phyloP scores from a whole-genome alignment of 2,113 vertebrate species.

The Sylvietta virens region DNA sequence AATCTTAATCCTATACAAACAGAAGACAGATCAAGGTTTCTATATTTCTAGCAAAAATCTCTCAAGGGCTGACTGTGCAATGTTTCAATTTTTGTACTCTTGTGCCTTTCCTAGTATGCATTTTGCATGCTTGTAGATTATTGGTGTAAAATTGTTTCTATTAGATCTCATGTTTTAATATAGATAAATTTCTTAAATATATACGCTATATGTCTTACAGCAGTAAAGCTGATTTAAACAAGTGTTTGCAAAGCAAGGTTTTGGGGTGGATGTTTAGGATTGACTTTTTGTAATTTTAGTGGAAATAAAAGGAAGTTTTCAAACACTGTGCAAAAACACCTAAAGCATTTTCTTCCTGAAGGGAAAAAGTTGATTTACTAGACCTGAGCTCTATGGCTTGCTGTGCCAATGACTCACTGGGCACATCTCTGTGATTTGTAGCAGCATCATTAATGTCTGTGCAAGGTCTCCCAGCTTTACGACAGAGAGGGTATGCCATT shows the following conservation, averaged over 20 bases:
- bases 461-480: neutral
- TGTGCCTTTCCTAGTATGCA: neutral
- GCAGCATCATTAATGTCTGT: neutral
- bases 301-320: neutral
- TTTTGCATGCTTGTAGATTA: neutral
- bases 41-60: neutral
- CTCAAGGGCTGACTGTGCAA: neutral
- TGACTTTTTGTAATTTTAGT: neutral
- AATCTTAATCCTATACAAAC: neutral
- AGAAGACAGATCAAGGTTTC: neutral
- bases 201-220: neutral
- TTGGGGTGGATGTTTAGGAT: neutral
- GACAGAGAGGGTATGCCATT: neutral
- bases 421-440: constrained; percentile 23
- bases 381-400: neutral
- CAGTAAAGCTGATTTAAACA: neutral
- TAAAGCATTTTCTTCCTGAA: neutral
- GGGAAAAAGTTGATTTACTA: constrained; percentile 6
- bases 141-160: neutral
- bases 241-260: neutral
- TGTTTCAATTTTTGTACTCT: neutral
- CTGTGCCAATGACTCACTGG: constrained; percentile 15
- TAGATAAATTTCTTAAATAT: neutral
- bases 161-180: neutral
- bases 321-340: neutral